Evolutionary conservation across 2,888 invertebrate genomes (phyloP), one percentile per base, ranked within the genome.

Genomic region (Tetranychus truncatus): DNA sequence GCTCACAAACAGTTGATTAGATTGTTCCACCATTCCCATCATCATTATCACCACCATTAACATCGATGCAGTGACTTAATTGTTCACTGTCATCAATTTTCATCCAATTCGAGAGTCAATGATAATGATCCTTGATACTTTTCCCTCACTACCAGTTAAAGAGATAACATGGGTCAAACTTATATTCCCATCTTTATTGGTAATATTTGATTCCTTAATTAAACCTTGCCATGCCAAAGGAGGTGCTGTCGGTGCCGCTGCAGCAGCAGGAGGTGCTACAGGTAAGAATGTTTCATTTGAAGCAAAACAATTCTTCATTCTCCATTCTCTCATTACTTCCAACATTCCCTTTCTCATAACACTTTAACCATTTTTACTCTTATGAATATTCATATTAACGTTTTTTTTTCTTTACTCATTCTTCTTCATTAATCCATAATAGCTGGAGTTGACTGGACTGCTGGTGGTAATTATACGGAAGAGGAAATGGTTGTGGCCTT

Each of bases 401-500:
- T 69, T 20, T 20, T 1, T 11, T 21, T 20, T 24, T 69, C 69
- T 69, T 21, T 20, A 11, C 69, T 69, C 20, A 20, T 24, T 20
- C 69, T 20, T 24, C 69, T 20, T 69, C 34, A 21, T 69, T 69
- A 20, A 24, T 69, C 34, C 69, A 24, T 24, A 24, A 11, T 72
- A 72, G 72, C 72, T n/a, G 45, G 72, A n/a, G 72, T n/a, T 20
- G 72, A 72, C 15, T 72, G 72, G 72, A 72, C 45, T 72, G 45
- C 34, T n/a, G 72, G 72, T 45, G 72, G 72, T 20, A 72, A 72
- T 72, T 72, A 72, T 20, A 72, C 72, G 9, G 46, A 44, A 6
- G 72, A 72, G 34, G 72, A 72, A 72, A 72, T 72, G 72, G 46
- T 46, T 20, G 46, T 72, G 20, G 72, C 72, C n/a, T 34, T 45